These are phyloP conservation scores for Aleiodes alternator DNA, from an alignment of 2,888 invertebrate genomes.

Conservation along the genomic window DNA sequence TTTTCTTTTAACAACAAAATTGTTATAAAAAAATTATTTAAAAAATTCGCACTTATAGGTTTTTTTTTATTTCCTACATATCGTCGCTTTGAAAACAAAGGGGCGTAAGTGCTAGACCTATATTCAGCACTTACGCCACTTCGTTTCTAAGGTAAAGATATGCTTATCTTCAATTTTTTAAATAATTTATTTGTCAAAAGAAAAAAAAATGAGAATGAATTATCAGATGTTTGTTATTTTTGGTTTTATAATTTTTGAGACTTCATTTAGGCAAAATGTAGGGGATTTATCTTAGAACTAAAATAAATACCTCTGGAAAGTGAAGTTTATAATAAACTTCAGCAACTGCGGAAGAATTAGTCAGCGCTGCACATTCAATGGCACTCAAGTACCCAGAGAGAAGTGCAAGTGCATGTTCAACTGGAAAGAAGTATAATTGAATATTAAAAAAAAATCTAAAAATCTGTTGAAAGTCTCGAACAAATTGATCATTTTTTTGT, in stretches of 20 bases:
- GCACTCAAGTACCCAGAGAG: constrained; percentile 78
- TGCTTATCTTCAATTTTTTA: no score
- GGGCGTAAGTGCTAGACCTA: no score
- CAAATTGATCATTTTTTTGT: no score
- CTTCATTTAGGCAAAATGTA: background rate
- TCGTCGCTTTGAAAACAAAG: no score
- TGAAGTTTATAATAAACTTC: constrained; percentile 70
- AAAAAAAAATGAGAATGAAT: constrained; percentile 35
- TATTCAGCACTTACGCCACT: no score
- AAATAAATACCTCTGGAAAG: constrained; percentile 68
- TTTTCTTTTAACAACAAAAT: no score
- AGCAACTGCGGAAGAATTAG: constrained; percentile 62
- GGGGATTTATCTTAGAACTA: background rate
- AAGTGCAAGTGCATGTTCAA: constrained; percentile 81
- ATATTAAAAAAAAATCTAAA: background rate
- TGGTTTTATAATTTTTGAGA: background rate
- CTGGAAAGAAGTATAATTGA: constrained; percentile 69
- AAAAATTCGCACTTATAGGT: no score
- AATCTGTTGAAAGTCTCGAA: no score
- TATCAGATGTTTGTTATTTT: background rate
- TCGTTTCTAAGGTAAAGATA: no score
- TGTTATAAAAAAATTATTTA: no score
- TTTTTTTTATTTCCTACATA: no score
- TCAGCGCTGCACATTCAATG: constrained; percentile 71
- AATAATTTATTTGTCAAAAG: no score